Evolutionary conservation across 2,888 invertebrate genomes (phyloP), one percentile per base, ranked within the genome.

Genomic region (Cephus pulcher): DNA sequence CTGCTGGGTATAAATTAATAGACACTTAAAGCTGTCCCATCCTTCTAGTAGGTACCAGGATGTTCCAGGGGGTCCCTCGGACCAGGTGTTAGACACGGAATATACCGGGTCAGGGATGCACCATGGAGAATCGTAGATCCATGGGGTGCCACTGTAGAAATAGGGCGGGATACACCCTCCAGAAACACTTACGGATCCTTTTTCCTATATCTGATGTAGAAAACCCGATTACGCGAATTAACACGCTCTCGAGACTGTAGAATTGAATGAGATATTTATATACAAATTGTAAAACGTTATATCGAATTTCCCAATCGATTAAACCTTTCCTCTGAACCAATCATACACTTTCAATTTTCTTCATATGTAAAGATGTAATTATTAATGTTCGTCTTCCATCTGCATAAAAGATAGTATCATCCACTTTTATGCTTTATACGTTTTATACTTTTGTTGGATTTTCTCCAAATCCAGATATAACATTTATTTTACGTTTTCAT

Each of bases 1-100:
- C 84, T 76, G 83, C 83, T 83, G 86, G 82, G 84, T 86, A 83
- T 86, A 88, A 89, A 89, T 89, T 89, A 89, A 89, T 89, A 87
- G 88, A 89, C 86, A 88, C 85, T 87, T 85, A 82, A 79, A 80
- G 78, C 71, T 68, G 79, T 78, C 80, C 77, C 78, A 74, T 74
- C 79, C 79, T 83, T 83, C 82, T 79, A 82, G 85, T 86, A 80
- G 84, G 80, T 83, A 83, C 82, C 84, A 81, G 82, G 82, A 84
- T 84, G 84, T 78, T 77, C 23, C 56, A 56, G 30, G 74, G 74
- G 74, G 74, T 73, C 73, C 78, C 70, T 74, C 75, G 75, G 80
- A 85, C 88, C 89, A 89, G 89, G 88, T 89, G 89, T 86, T 85
- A 79, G 82, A 83, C 79, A 81, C 76, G 79, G 81, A 77, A 81